phyloP scores from a whole-genome alignment of 2,888 invertebrate genomes.

The Nesidiocoris tenuis region DNA sequence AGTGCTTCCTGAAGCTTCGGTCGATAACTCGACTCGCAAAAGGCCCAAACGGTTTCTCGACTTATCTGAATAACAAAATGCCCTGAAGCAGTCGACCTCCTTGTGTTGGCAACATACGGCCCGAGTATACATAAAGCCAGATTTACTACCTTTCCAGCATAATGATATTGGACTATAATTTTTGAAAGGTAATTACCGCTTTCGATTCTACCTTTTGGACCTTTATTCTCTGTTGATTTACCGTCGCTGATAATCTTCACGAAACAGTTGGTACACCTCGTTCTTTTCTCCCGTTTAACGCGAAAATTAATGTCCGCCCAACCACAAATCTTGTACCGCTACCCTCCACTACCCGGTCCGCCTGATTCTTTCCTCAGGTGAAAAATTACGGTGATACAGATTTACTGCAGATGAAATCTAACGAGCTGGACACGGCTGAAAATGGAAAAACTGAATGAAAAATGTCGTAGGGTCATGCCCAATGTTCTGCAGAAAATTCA shows the following conservation, averaged over 20 bases:
- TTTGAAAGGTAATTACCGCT: slow-evolving; percentile 14
- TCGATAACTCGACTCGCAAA: neutral
- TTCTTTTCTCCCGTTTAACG: neutral
- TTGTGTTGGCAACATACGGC: slow-evolving; percentile 12
- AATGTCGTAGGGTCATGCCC: neutral
- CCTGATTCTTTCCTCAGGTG: neutral
- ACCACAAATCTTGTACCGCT: neutral
- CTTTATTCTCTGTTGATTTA: slow-evolving; percentile 20
- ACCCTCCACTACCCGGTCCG: neutral
- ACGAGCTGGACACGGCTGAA: neutral
- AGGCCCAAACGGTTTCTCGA: neutral
- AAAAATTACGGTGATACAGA: neutral
- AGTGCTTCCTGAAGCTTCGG: neutral
- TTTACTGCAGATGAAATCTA: neutral
- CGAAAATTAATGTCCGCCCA: neutral
- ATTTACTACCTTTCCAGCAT: slow-evolving; percentile 28
- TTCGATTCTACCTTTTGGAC: slow-evolving; percentile 2
- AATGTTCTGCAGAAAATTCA: too few species aligned
- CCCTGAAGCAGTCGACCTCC: neutral
- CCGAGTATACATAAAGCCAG: slow-evolving; percentile 22
- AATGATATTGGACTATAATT: slow-evolving; percentile 29
- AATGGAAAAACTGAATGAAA: neutral
- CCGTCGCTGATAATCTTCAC: slow-evolving; percentile 15
- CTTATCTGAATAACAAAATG: slow-evolving; percentile 38
- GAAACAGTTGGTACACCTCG: slow-evolving; percentile 6